Conservation (phyloP, 2,113 vertebrate species). For the Orcinus orca region DNA sequence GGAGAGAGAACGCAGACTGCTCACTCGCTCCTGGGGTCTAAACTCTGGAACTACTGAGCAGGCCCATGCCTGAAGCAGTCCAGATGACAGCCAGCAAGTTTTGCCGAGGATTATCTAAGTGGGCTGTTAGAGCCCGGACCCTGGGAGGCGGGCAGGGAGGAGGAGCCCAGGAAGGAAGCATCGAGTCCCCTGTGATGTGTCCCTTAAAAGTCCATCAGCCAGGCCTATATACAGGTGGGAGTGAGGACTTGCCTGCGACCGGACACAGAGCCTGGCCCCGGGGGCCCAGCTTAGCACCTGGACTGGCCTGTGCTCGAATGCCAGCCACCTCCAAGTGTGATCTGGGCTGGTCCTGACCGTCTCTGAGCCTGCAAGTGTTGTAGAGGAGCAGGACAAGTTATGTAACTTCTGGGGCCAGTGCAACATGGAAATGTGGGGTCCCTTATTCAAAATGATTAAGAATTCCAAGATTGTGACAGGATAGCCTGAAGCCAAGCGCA, state of each 20-base stretch:
- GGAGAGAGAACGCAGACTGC: background rate
- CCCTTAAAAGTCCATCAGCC: constrained; percentile 9
- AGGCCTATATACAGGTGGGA: background rate
- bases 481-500: background rate
- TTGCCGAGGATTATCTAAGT: background rate
- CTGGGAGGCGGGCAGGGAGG: background rate
- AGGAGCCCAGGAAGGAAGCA: background rate
- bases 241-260: background rate
- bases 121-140: background rate
- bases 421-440: background rate
- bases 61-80: background rate
- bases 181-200: background rate
- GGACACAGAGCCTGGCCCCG: background rate
- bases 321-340: background rate
- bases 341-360: background rate
- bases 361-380: background rate
- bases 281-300: background rate
- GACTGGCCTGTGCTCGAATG: background rate
- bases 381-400: background rate
- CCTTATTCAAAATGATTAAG: background rate
- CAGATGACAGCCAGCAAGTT: background rate
- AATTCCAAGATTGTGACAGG: background rate
- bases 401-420: background rate
- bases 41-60: constrained; percentile 21
- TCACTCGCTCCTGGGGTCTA: background rate